Percentiles rank a stretch among this genome's conserved stretches.
Conservation (phyloP, 2,113 vertebrate species). For the Python bivittatus region DNA sequence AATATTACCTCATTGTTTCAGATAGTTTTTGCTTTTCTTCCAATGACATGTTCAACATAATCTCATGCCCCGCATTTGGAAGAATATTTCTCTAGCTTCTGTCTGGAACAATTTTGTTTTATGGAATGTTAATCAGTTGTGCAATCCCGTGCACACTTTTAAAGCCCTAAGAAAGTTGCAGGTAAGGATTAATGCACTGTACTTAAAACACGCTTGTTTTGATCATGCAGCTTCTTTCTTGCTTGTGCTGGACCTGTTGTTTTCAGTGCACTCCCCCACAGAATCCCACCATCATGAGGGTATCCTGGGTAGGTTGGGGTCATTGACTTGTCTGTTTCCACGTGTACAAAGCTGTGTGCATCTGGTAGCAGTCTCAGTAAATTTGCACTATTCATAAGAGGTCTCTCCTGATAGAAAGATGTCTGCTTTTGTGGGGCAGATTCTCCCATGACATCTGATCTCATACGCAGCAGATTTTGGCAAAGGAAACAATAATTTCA, state of each 20-base stretch:
- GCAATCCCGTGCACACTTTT: neutral
- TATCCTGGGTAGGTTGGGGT: neutral
- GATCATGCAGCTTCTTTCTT: neutral
- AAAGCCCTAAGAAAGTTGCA: neutral
- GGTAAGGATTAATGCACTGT: constrained; percentile 25
- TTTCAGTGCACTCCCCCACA: neutral
- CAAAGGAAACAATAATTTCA: neutral
- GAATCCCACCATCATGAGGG: neutral
- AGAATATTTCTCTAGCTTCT: constrained; percentile 36
- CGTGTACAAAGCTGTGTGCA: neutral
- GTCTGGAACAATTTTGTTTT: constrained; percentile 33
- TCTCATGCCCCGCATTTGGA: constrained; percentile 44
- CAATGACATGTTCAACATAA: constrained; percentile 55
- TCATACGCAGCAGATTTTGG: neutral
- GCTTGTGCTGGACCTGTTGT: neutral
- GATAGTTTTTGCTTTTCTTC: constrained; percentile 51
- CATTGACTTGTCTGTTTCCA: neutral
- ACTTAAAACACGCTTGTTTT: neutral
- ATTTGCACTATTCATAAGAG: neutral
- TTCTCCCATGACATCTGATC: neutral
- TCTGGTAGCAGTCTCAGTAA: neutral
- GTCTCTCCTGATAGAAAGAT: neutral
- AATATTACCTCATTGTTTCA: constrained; percentile 70
- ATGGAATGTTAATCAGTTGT: constrained; percentile 30
- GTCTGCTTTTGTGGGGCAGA: neutral